These are phyloP conservation scores for Condylura cristata DNA, from an alignment of 2,113 vertebrate species.

Conservation along the genomic window DNA sequence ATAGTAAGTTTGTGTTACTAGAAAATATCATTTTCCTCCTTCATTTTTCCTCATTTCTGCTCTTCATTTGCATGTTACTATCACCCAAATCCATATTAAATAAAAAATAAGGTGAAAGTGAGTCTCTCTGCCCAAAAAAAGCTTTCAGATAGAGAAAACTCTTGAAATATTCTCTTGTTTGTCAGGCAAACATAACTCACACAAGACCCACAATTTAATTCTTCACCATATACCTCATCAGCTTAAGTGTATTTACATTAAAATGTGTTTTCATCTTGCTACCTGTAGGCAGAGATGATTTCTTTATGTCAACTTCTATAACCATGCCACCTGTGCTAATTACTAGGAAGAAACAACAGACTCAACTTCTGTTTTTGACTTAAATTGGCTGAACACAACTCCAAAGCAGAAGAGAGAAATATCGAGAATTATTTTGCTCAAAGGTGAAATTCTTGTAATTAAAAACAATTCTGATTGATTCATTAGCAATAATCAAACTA, in stretches of 20 bases:
- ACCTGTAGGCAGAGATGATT: slow-evolving; percentile 48
- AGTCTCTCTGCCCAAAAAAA: slow-evolving; percentile 36
- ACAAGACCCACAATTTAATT: slow-evolving; percentile 22
- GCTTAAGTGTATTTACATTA: background rate
- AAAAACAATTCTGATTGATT: slow-evolving; percentile 50
- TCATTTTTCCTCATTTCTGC: slow-evolving; percentile 2
- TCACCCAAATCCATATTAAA: background rate
- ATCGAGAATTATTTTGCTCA: slow-evolving; percentile 38
- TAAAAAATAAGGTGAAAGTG: background rate
- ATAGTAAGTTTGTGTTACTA: slow-evolving; percentile 10
- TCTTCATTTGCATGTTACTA: slow-evolving; percentile 51
- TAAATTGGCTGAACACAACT: slow-evolving; percentile 50
- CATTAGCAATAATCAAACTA: slow-evolving; percentile 35
- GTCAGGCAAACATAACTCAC: slow-evolving; percentile 5
- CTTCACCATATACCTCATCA: background rate
- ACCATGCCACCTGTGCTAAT: slow-evolving; percentile 30
- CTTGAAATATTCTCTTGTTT: slow-evolving; percentile 33
- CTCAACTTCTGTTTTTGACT: slow-evolving; percentile 5
- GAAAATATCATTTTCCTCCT: background rate
- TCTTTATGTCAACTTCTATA: slow-evolving; percentile 33
- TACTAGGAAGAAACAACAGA: slow-evolving; percentile 50
- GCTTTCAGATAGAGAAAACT: slow-evolving; percentile 65
- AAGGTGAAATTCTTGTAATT: slow-evolving; percentile 37
- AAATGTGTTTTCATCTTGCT: slow-evolving; percentile 49
- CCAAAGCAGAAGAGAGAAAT: slow-evolving; percentile 22